These are phyloP conservation scores for Chirona hameri DNA, from an alignment of 2,888 invertebrate genomes.

Conservation along the genomic window DNA sequence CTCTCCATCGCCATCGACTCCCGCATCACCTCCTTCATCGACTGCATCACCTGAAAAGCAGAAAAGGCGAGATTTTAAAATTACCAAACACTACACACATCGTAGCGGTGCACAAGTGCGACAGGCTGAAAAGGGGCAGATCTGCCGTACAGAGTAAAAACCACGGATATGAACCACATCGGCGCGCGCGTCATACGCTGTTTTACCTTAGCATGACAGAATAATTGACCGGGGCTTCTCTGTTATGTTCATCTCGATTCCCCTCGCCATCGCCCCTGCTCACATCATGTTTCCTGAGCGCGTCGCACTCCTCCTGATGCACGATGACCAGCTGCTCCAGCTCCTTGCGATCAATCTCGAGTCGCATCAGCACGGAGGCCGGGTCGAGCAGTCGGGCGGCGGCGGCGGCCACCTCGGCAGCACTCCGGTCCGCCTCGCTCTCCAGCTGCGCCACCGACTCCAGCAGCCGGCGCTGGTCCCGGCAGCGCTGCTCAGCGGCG, in stretches of 20 bases:
- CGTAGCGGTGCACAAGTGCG: too few species aligned
- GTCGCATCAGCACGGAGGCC: constrained; percentile 45
- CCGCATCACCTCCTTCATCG: not conserved
- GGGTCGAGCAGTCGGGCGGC: constrained; percentile 31
- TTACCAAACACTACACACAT: too few species aligned
- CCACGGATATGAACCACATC: too few species aligned
- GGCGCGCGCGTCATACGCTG: too few species aligned
- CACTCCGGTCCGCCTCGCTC: not conserved
- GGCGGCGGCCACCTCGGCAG: not conserved
- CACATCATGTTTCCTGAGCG: constrained; percentile 63
- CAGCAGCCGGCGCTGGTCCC: not conserved
- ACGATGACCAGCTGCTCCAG: constrained; percentile 60
- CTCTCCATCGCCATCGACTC: not conserved
- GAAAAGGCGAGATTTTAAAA: not conserved
- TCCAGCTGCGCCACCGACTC: not conserved
- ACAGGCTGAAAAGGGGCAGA: too few species aligned
- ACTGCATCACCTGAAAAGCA: constrained; percentile 2
- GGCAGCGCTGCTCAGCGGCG: not conserved
- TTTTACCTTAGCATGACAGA: too few species aligned
- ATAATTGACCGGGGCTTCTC: too few species aligned
- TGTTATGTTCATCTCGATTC: too few species aligned
- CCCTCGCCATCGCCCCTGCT: too few species aligned
- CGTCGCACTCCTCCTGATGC: constrained; percentile 49
- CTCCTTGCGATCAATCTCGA: constrained; percentile 64
- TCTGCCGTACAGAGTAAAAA: too few species aligned